Evolutionary conservation across 2,797 vertebrate species (phyloP).

Genomic region (Anabacerthia variegaticeps): DNA sequence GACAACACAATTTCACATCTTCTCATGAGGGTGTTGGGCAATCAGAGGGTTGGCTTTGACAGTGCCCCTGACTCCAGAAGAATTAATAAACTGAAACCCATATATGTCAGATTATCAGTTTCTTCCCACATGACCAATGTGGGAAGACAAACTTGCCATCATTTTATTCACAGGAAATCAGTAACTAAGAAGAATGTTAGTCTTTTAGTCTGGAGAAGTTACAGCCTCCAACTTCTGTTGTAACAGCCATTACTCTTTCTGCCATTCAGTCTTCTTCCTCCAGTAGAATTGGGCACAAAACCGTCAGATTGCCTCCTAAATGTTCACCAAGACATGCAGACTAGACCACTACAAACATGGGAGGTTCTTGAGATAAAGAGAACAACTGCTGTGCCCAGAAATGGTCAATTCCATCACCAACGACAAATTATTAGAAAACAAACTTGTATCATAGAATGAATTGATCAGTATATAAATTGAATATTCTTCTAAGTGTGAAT

Average conservation of each 20-base stretch:
- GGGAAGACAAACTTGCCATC: neutral
- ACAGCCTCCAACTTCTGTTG: neutral
- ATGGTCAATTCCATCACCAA: accelerated
- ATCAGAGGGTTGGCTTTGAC: neutral
- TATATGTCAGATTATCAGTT: neutral
- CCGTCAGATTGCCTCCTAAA: neutral
- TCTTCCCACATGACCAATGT: neutral
- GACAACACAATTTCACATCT: neutral
- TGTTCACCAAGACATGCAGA: neutral
- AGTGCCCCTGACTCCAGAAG: neutral
- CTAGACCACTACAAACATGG: neutral
- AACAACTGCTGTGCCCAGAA: neutral
- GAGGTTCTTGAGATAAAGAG: neutral
- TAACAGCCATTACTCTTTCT: neutral
- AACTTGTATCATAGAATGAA: neutral
- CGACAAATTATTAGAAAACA: neutral
- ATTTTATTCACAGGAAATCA: neutral
- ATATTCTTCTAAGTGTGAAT: neutral
- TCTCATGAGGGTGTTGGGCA: neutral
- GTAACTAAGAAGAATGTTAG: neutral
- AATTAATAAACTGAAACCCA: neutral
- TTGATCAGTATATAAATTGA: neutral
- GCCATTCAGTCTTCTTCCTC: neutral
- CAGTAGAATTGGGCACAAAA: neutral
- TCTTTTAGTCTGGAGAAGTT: neutral